Evolutionary conservation across 2,113 vertebrate genomes (phyloP).

Genomic region (Donacobius atricapilla): DNA sequence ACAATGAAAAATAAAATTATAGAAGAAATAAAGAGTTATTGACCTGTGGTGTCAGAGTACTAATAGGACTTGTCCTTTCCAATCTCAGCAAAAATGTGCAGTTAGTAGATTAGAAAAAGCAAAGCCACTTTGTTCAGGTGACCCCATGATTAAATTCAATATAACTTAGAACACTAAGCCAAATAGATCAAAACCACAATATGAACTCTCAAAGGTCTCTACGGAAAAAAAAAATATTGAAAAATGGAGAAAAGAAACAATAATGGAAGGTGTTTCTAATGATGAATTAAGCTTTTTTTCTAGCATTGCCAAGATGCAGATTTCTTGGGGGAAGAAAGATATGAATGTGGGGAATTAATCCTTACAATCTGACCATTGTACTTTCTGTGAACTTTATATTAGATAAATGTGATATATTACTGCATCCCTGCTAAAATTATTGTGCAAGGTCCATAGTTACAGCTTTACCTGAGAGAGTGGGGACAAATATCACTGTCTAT

Average conservation of each 20-base stretch:
- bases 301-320: neutral
- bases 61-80: constrained; percentile 69
- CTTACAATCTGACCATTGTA: neutral
- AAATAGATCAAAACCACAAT: constrained; percentile 61
- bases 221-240: neutral
- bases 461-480: neutral
- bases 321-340: neutral
- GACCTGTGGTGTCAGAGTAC: constrained; percentile 72
- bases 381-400: neutral
- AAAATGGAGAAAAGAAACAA: constrained; percentile 27
- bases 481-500: neutral
- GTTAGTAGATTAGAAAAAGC: constrained; percentile 75
- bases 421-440: neutral
- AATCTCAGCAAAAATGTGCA: constrained; percentile 73
- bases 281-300: neutral
- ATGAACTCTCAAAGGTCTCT: constrained; percentile 56
- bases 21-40: constrained; percentile 74
- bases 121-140: constrained; percentile 68
- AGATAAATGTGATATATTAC: neutral
- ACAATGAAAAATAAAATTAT: constrained; percentile 72
- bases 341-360: neutral
- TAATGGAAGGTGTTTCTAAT: neutral
- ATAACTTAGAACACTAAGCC: constrained; percentile 62
- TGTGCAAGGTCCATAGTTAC: neutral
- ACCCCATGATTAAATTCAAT: constrained; percentile 72